Evolutionary conservation across 2,888 invertebrate species (phyloP), one percentile per base, ranked within the genome.

Genomic region (Sminthurides aquaticus): DNA sequence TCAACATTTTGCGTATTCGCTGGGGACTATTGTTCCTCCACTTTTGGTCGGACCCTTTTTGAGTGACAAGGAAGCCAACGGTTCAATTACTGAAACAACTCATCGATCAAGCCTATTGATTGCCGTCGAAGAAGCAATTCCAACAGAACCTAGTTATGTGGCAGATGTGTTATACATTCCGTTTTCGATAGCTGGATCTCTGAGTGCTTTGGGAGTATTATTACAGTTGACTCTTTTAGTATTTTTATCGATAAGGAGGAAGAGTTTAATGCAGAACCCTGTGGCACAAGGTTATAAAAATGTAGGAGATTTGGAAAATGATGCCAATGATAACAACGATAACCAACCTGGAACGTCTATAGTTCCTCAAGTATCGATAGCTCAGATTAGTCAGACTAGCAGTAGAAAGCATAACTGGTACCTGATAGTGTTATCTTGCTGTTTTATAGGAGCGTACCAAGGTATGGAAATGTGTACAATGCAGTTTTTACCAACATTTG

Each of bases 401-500:
- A 20, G 34, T 34, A 57, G 29, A 8, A 3, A 18, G 2, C 3
- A 29, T 3, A 62, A 28, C 28, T 3, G 28, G 1, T 18, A 34
- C 11, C 58, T 70, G 1, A 63, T 69, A 11, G 48, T 60, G 11
- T 60, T 72, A 1, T 65, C 70, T 1, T 65, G 57, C 5, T 57
- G 64, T 20, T 48, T 60, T 8, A 25, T 69, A 18, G 67, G 68
- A 48, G 57, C 52, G 15, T 71, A 69, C 49, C 60, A 52, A 15
- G 69, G 67, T 11, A 59, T 67, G 67, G 69, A 71, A 43, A 57
- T 63, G 43, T 57, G 52, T 26, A 67, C 68, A 0, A 60, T 67
- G 60, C 69, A 69, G 24, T 61, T 71, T 5, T 56, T 71, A n/a
- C 68, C 71, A 0, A 69, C 68, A 24, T 69, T 69, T 59, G 63